phyloP scores from a whole-genome alignment of 2,797 vertebrate genomes.

The Coregonus sp. region DNA sequence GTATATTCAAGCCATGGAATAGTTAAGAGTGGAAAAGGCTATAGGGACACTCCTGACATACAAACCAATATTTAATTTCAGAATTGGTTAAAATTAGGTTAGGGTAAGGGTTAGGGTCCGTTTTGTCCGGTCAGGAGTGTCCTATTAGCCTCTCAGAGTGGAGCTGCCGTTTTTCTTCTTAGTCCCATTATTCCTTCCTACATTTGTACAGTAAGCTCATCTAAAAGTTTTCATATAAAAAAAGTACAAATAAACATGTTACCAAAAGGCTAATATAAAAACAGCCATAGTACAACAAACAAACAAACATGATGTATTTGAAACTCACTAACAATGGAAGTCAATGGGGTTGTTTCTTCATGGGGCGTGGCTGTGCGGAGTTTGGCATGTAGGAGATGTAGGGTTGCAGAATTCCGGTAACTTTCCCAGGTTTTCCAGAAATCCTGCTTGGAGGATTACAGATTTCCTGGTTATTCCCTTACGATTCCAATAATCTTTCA shows the following conservation, averaged over 20 bases:
- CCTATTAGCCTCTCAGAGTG: no score
- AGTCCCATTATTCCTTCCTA: background rate
- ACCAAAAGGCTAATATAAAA: background rate
- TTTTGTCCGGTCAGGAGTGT: no score
- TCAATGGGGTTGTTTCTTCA: background rate
- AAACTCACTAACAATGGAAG: conserved; percentile 1
- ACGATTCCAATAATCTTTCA: background rate
- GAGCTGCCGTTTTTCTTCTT: background rate
- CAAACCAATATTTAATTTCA: no score
- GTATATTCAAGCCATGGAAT: background rate
- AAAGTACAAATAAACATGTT: background rate
- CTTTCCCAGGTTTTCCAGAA: background rate
- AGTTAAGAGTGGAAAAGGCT: background rate
- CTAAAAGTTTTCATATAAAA: background rate
- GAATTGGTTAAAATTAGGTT: no score
- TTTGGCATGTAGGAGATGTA: background rate
- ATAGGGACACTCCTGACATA: no score
- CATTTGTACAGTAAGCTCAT: background rate
- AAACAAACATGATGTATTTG: background rate
- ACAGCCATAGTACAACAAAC: background rate
- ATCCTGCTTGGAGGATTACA: background rate
- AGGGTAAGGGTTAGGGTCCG: no score
- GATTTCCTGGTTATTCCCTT: background rate
- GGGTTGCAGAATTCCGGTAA: background rate
- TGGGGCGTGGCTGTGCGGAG: background rate